A percentile compares a stretch with the other conserved stretches of the same genome.
Evolutionary conservation across 2,113 vertebrate genomes (phyloP).

Genomic region (Delphinus delphis): DNA sequence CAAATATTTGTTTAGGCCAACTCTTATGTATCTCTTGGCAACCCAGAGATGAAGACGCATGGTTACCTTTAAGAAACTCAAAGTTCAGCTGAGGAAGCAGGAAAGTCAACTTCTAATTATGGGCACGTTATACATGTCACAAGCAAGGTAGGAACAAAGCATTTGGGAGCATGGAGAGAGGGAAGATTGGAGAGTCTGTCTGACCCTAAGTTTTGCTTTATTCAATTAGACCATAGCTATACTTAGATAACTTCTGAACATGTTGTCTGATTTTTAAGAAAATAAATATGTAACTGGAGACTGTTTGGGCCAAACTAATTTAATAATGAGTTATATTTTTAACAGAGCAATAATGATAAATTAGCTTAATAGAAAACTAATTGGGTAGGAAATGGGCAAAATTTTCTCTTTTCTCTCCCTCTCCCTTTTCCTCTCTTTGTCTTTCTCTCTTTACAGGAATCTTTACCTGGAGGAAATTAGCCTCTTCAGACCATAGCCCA

Average conservation of each 20-base stretch:
- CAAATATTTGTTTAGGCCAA: not conserved
- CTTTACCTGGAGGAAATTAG: not conserved
- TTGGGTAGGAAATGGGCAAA: not conserved
- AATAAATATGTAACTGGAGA: not conserved
- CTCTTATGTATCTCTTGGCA: not conserved
- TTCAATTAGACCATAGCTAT: not conserved
- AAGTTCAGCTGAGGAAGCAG: not conserved
- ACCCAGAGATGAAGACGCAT: not conserved
- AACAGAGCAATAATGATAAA: not conserved
- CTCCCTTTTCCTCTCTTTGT: not conserved
- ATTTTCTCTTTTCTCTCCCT: not conserved
- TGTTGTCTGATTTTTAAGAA: not conserved
- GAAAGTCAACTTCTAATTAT: not conserved
- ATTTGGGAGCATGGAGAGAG: not conserved
- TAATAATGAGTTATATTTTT: constrained; percentile 8
- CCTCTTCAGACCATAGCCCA: not conserved
- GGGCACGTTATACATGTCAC: not conserved
- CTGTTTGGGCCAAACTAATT: not conserved
- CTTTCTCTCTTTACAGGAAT: not conserved
- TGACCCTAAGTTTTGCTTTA: not conserved
- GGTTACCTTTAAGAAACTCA: not conserved
- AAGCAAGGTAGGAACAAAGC: not conserved
- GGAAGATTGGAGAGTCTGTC: not conserved
- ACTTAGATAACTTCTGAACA: not conserved
- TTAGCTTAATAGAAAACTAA: constrained; percentile 10